Evolutionary conservation across 92 coral and sea anemone species (phyloP).

Genomic region (Isaurus tuberculatus): DNA sequence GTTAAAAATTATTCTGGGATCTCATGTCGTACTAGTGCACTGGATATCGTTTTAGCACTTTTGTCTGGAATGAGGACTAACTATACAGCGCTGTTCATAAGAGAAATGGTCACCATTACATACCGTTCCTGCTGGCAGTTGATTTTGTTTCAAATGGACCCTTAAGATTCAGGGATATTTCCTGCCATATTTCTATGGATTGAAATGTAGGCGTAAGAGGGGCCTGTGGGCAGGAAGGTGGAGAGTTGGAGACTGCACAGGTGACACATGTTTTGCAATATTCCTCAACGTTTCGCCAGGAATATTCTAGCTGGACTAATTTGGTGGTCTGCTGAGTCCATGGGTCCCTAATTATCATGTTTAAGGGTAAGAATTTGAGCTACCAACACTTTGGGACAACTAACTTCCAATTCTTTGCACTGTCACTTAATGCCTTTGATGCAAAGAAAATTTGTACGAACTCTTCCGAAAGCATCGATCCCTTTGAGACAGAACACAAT

Average conservation of each 20-base stretch:
- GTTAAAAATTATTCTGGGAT: constrained; percentile 58
- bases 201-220: background rate
- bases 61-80: constrained; percentile 58
- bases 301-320: constrained; percentile 49
- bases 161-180: constrained; percentile 53
- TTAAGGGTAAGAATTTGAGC: constrained; percentile 39
- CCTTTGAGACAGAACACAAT: constrained; percentile 54
- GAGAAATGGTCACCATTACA: constrained; percentile 54
- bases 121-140: constrained; percentile 47
- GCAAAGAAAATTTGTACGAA: constrained; percentile 58
- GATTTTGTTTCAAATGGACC: constrained; percentile 66
- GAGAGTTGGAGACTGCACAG: constrained; percentile 16
- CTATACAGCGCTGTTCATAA: constrained; percentile 56
- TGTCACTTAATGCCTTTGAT: constrained; percentile 55
- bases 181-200: constrained; percentile 68
- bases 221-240: constrained; percentile 28
- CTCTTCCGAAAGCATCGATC: constrained; percentile 56
- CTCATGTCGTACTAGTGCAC: constrained; percentile 42
- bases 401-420: constrained; percentile 56
- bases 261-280: constrained; percentile 51
- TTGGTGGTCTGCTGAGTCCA: constrained; percentile 52
- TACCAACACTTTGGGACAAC: constrained; percentile 49
- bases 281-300: constrained; percentile 39
- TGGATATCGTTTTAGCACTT: constrained; percentile 62
- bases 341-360: constrained; percentile 59